These are phyloP conservation scores for Argya squamiceps DNA, from an alignment of 2,797 vertebrate species.

Conservation along the genomic window DNA sequence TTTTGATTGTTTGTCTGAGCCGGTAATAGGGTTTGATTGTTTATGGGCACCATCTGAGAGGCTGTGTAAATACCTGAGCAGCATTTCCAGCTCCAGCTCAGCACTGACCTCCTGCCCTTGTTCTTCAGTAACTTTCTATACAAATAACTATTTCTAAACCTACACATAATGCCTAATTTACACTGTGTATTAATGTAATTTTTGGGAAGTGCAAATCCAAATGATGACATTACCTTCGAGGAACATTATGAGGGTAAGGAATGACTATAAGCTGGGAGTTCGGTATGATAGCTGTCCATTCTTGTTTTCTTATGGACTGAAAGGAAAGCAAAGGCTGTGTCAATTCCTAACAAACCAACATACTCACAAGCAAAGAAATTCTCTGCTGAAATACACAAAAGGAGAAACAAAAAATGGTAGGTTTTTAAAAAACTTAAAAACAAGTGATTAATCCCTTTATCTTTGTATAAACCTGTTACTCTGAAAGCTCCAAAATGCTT, in stretches of 20 bases:
- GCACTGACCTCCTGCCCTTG: neutral
- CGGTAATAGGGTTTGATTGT: neutral
- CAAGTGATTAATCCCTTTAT: neutral
- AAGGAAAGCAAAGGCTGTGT: constrained; percentile 41
- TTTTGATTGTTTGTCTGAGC: neutral
- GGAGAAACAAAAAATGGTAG: neutral
- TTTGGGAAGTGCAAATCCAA: neutral
- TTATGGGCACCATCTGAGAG: neutral
- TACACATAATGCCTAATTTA: neutral
- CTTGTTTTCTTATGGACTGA: constrained; percentile 86
- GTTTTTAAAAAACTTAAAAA: neutral
- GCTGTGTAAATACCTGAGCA: neutral
- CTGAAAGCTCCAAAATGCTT: neutral
- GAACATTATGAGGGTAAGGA: constrained; percentile 88
- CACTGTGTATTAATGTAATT: neutral
- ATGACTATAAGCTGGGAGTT: constrained; percentile 98
- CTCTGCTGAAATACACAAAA: neutral
- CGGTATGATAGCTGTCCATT: constrained; percentile 98
- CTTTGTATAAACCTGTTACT: neutral
- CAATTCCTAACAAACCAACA: neutral
- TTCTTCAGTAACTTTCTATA: neutral
- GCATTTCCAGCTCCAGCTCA: neutral
- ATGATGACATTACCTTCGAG: constrained; percentile 84
- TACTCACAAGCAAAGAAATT: neutral
- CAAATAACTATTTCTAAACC: neutral